Evolutionary conservation across 53 echinoderm and acorn worm species (phyloP), one percentile per base, ranked within the genome.

Genomic region (Echinometra lucunter): DNA sequence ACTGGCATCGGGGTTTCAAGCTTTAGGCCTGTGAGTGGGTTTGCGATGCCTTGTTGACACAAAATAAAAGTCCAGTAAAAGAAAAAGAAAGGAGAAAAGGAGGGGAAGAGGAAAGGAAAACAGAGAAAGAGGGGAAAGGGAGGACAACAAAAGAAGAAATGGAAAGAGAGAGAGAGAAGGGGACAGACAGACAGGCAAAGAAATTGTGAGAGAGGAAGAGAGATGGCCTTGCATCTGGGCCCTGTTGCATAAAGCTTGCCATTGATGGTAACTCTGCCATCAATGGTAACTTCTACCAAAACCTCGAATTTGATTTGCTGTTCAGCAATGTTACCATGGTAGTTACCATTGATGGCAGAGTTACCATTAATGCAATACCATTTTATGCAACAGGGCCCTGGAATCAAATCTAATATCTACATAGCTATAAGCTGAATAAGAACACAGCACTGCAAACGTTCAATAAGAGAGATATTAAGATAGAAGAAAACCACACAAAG

Each of bases 371-470:
- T n/a, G n/a, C n/a, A n/a, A n/a, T n/a, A n/a, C n/a, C n/a, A n/a
- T n/a, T n/a, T n/a, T n/a, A n/a, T n/a, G n/a, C n/a, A n/a, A n/a
- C n/a, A n/a, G n/a, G n/a, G n/a, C n/a, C n/a, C n/a, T n/a, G n/a
- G n/a, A 21, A 19, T 21, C 15, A 18, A 42, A 78, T 42, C 40
- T 78, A 42, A 40, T 0, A 69, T 2, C 74, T 74, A 74, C 45
- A 19, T 44, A 44, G 81, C 81, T 81, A 81, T 18, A 11, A 42
- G 30, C 30, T 69, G 28, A 34, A 34, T 69, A 1, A 69, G 34
- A 69, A 32, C 69, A 69, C 34, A 53, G 17, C 85, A 85, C 85
- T 53, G 85, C 85, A 85, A 27, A 85, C 85, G 49, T 72, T 72
- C 21, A 28, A 74, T 47, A 13, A n/a, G 37, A 28, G 15, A 25